These are phyloP conservation scores for Xenops minutus DNA, from an alignment of 2,797 vertebrate genomes.

Conservation along the genomic window DNA sequence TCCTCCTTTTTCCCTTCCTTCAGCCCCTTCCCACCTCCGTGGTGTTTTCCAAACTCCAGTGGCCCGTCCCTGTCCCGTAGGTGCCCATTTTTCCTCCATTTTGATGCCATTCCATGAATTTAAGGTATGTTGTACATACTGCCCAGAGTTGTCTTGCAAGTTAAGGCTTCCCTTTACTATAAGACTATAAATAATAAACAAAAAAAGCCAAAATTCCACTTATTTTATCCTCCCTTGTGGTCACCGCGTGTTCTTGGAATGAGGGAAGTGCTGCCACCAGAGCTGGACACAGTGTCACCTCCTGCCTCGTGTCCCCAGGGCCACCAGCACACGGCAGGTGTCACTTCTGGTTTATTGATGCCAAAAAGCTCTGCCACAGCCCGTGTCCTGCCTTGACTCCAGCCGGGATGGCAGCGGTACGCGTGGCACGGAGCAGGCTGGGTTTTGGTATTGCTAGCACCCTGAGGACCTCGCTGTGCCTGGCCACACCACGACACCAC, in stretches of 20 bases:
- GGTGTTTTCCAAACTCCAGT: constrained; percentile 80
- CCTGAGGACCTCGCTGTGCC: constrained; percentile 27
- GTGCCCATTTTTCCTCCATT: constrained; percentile 66
- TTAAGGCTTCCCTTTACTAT: constrained; percentile 97
- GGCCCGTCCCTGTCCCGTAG: constrained; percentile 76
- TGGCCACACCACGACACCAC: neutral
- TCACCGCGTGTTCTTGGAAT: constrained; percentile 40
- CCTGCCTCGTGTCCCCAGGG: neutral
- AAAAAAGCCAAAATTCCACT: constrained; percentile 77
- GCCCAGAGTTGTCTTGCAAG: constrained; percentile 93
- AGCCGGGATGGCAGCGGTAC: neutral
- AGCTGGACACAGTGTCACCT: neutral
- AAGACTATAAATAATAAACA: constrained; percentile 91
- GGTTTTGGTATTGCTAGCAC: constrained; percentile 69
- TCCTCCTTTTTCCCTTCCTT: neutral
- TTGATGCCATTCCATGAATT: constrained; percentile 90
- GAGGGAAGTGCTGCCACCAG: neutral
- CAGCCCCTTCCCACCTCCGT: constrained; percentile 66
- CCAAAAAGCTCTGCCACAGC: neutral
- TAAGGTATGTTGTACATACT: constrained; percentile 99
- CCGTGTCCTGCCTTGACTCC: neutral
- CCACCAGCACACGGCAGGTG: neutral
- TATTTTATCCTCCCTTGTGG: constrained; percentile 81
- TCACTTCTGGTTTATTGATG: neutral
- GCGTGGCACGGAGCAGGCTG: neutral